phyloP scores from a whole-genome alignment of 1,140 invertebrate species.

The Pristionchus pacificus region DNA sequence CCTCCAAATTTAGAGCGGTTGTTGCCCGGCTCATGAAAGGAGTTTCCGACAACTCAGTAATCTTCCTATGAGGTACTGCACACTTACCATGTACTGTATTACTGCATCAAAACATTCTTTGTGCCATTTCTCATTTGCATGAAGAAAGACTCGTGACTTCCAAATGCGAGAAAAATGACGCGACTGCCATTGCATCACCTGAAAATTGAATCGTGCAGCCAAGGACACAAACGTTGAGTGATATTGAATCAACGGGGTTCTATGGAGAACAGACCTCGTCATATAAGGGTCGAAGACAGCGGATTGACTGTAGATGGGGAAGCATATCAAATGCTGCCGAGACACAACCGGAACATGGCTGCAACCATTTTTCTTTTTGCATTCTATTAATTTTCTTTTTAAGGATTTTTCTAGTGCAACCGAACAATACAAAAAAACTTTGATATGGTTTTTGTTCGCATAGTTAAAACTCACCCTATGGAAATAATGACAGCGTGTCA shows the following conservation, averaged over 20 bases:
- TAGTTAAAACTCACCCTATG: constrained; percentile 34
- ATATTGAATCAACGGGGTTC: too few relatives aligned
- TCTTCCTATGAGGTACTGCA: too few relatives aligned
- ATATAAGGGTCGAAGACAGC: constrained; percentile 23
- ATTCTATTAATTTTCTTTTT: too few relatives aligned
- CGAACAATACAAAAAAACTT: too few relatives aligned
- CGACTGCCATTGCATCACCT: too few relatives aligned
- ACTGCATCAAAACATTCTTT: constrained; percentile 46
- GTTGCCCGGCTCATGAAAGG: too few relatives aligned
- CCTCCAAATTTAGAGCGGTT: too few relatives aligned
- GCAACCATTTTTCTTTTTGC: constrained; percentile 8
- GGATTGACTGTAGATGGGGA: constrained; percentile 36
- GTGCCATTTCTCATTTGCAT: constrained; percentile 49
- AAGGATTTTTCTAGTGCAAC: too few relatives aligned
- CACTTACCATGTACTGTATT: constrained; percentile 29
- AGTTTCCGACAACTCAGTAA: too few relatives aligned
- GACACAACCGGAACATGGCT: constrained; percentile 53
- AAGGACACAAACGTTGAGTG: too few relatives aligned
- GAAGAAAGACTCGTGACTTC: constrained; percentile 53
- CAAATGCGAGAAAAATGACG: constrained; percentile 51
- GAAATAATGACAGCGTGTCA: constrained; percentile 50
- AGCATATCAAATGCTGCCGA: constrained; percentile 53
- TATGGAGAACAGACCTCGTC: constrained; percentile 20
- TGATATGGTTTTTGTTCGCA: background rate
- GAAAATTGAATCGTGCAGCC: too few relatives aligned